These are phyloP conservation scores for Aspidiotus destructor DNA, from an alignment of 2,888 invertebrate species.

Conservation along the genomic window DNA sequence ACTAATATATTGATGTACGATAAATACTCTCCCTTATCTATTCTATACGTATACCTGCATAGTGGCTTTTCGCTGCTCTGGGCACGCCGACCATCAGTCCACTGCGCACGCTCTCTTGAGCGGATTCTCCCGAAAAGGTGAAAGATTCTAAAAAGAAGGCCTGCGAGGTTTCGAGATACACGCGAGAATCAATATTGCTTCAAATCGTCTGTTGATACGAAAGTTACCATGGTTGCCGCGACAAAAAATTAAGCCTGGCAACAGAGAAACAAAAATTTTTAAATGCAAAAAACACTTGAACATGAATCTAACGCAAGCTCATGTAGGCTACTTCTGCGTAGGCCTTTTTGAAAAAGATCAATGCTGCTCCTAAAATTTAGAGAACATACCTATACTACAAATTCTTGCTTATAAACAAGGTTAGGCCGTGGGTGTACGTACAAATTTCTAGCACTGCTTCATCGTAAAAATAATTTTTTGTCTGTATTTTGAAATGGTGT, in stretches of 20 bases:
- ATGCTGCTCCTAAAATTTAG: too few relatives aligned
- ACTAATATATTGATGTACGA: conserved; percentile 29
- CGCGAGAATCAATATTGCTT: conserved; percentile 17
- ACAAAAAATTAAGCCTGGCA: conserved; percentile 18
- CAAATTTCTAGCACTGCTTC: too few relatives aligned
- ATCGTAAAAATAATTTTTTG: too few relatives aligned
- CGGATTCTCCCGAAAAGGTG: conserved; percentile 2
- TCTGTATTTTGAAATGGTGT: too few relatives aligned
- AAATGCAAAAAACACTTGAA: neutral
- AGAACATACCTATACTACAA: too few relatives aligned
- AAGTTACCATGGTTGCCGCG: conserved; percentile 28
- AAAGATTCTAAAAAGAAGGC: neutral
- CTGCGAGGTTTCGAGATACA: conserved; percentile 15
- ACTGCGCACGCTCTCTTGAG: conserved; percentile 20
- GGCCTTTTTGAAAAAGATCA: too few relatives aligned
- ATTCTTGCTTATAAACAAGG: too few relatives aligned
- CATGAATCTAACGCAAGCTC: too few relatives aligned
- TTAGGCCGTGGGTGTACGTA: too few relatives aligned
- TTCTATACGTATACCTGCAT: conserved; percentile 13
- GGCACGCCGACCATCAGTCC: conserved; percentile 12
- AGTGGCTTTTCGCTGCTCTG: conserved; percentile 21
- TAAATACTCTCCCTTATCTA: conserved; percentile 27
- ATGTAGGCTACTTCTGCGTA: too few relatives aligned
- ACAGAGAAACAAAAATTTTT: conserved; percentile 18
- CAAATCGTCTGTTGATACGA: conserved; percentile 27